Conservation (phyloP, 2,888 invertebrate genomes). For the Clostera curtula region DNA sequence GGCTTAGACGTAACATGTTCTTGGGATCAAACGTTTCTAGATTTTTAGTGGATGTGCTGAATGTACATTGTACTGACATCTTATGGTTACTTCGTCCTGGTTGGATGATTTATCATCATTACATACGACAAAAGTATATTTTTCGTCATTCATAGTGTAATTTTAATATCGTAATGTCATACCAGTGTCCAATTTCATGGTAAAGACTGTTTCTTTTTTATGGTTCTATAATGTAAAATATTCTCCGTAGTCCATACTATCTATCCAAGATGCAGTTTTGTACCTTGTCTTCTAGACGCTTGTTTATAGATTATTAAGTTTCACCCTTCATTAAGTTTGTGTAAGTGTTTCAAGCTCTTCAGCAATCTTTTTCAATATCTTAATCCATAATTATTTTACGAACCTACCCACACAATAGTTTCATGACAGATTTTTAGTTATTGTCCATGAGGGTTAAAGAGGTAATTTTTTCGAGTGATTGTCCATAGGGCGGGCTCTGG, state of each 20-base stretch:
- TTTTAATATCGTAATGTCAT: conserved; percentile 31
- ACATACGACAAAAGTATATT: too few species aligned
- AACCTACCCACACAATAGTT: conserved; percentile 11
- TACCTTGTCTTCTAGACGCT: conserved; percentile 26
- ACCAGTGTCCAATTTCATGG: conserved; percentile 39
- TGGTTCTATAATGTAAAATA: conserved; percentile 30
- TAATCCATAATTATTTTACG: background rate
- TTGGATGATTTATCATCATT: too few species aligned
- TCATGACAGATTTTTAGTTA: conserved; percentile 32
- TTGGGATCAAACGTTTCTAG: conserved; percentile 64
- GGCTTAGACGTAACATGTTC: conserved; percentile 42
- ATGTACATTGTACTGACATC: conserved; percentile 35
- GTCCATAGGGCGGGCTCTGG: conserved; percentile 45
- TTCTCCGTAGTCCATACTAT: conserved; percentile 33
- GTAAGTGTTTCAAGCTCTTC: conserved; percentile 42
- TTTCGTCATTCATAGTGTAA: background rate
- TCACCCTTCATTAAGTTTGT: conserved; percentile 43
- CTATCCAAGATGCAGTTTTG: conserved; percentile 24
- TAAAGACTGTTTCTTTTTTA: conserved; percentile 48
- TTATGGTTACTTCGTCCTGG: too few species aligned
- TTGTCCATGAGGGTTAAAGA: conserved; percentile 37
- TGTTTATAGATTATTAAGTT: conserved; percentile 35
- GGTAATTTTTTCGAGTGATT: conserved; percentile 38
- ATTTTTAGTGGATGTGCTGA: conserved; percentile 22
- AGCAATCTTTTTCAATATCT: conserved; percentile 20